Evolutionary conservation across 92 coral and sea anemone genomes (phyloP), one percentile per base, ranked within the genome.

Genomic region (Isaurus tuberculatus): DNA sequence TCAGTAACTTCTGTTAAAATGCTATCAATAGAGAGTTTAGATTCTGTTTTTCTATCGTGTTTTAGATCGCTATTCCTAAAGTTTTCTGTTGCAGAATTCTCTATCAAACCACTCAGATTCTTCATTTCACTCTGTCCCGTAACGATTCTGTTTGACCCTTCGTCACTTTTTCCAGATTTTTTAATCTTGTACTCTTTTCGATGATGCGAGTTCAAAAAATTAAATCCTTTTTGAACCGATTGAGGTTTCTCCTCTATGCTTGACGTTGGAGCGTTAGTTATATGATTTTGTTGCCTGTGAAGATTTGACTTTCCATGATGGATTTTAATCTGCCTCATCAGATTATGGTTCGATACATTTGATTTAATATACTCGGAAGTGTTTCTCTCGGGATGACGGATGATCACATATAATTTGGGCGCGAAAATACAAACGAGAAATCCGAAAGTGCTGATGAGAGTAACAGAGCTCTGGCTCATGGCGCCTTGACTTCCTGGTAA

Each of bases 311-410:
- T 77, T 3, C 82, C 82, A 17, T 77, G 82, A 22, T 77, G 82
- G 25, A 77, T 22, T 19, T 77, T 65, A 9, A 77, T 77, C 13
- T 77, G 82, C 13, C 23, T 77, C 70, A 77, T 36, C 15, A 77
- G 53, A 27, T 77, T 88, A 51, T 93, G 86, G n/a, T 86, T 91
- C 4, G 97, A 81, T 2, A 93, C 94, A 5, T 79, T 63, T 2
- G 94, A 89, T 49, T 93, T 93, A 16, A 90, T 88, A 61, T 84
- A 93, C 71, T 86, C 92, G 32, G 92, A 16, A 3, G 97, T 93
- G 83, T 93, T 93, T 77, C 86, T 90, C 61, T 90, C 92, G 2
- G 97, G 97, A 48, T 78, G 85, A 58, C 86, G 88, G 11, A 90
- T 70, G 22, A 93, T 90, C 16, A 90, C 84, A 31, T 85, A 88